phyloP scores from a whole-genome alignment of 2,888 invertebrate genomes.

The Furcula furcula region DNA sequence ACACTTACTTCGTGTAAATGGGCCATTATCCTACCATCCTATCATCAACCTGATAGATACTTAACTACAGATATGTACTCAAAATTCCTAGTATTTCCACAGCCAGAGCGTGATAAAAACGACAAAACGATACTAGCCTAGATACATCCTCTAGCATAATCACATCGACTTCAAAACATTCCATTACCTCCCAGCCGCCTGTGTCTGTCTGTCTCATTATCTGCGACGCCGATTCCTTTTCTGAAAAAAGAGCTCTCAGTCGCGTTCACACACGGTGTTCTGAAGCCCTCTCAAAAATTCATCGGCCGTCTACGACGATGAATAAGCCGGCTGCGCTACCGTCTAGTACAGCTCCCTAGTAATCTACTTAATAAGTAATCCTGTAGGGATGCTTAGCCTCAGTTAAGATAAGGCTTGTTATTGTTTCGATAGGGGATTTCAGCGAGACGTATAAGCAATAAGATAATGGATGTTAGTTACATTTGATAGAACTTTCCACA shows the following conservation, averaged over 20 bases:
- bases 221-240: conserved; percentile 57
- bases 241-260: conserved; percentile 61
- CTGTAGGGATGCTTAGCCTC: conserved; percentile 39
- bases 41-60: too few species aligned
- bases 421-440: conserved; percentile 11
- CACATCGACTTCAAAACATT: conserved; percentile 1
- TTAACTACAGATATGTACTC: too few species aligned
- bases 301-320: conserved; percentile 74
- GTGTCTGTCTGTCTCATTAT: conserved; percentile 3
- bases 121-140: background rate
- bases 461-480: too few species aligned
- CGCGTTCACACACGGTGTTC: conserved; percentile 58
- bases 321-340: conserved; percentile 57
- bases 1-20: too few species aligned
- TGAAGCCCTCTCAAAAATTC: conserved; percentile 78
- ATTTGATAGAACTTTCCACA: too few species aligned
- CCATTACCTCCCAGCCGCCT: background rate
- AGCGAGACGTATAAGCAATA: too few species aligned
- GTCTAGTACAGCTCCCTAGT: conserved; percentile 47
- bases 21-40: too few species aligned
- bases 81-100: too few species aligned
- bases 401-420: conserved; percentile 37
- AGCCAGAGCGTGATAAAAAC: too few species aligned
- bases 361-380: conserved; percentile 76
- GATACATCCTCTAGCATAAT: background rate